These are phyloP conservation scores for Portunus trituberculatus DNA, from an alignment of 1,140 invertebrate genomes.

Conservation along the genomic window DNA sequence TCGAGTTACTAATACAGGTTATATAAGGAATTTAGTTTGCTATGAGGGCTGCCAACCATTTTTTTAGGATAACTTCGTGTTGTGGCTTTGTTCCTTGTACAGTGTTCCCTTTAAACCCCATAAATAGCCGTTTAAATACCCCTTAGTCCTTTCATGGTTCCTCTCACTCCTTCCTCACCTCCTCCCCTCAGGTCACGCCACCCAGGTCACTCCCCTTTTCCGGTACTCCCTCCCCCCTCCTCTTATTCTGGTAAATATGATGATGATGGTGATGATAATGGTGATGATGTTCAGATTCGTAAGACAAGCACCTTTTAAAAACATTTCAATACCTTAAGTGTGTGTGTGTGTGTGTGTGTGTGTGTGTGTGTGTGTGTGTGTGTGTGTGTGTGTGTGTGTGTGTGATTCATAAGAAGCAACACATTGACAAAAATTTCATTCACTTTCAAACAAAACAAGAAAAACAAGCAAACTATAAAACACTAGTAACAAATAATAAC, in stretches of 20 bases:
- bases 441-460: no score
- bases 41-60: background rate
- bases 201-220: background rate
- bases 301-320: slow-evolving; percentile 3
- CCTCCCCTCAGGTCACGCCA: background rate
- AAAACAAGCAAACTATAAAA: no score
- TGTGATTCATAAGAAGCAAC: background rate
- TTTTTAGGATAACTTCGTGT: slow-evolving; percentile 1
- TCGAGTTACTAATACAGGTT: background rate
- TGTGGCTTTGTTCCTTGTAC: background rate
- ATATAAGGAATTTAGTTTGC: background rate
- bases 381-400: slow-evolving; percentile 20
- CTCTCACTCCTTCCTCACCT: background rate
- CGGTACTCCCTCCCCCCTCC: background rate
- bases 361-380: slow-evolving; percentile 20
- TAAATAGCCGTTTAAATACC: background rate
- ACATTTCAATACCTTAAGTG: slow-evolving; percentile 4
- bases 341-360: slow-evolving; percentile 20
- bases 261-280: slow-evolving; percentile 6
- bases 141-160: background rate
- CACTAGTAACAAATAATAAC: no score
- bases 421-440: background rate
- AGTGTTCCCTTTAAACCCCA: background rate
- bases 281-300: background rate
- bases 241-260: background rate